Conservation (phyloP, 1,140 invertebrate species). For the Andrena cerasifolii region DNA sequence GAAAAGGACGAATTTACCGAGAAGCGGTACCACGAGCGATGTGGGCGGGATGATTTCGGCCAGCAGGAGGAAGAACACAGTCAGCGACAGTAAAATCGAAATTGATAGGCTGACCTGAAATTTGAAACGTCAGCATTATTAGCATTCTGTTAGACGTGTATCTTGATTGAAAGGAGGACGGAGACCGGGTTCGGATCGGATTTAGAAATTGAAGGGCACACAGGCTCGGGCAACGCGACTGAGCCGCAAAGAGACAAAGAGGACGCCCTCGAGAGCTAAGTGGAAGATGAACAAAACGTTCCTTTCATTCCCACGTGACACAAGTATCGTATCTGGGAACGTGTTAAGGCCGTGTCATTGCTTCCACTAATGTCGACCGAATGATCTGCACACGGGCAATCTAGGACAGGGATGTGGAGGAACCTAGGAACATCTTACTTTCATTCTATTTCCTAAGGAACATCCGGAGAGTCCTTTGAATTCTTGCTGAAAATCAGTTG, state of each 20-base stretch:
- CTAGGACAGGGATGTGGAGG: too few relatives aligned
- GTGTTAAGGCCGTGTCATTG: slow-evolving; percentile 28
- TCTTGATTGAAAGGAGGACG: too few relatives aligned
- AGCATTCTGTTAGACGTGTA: too few relatives aligned
- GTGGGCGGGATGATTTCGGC: slow-evolving; percentile 99
- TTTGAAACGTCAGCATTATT: too few relatives aligned
- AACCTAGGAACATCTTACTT: too few relatives aligned
- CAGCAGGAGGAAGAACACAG: slow-evolving; percentile 99
- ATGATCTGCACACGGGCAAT: not conserved
- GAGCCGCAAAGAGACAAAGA: slow-evolving; percentile 30
- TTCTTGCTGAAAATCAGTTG: too few relatives aligned
- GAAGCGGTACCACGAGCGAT: slow-evolving; percentile 97
- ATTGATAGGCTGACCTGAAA: slow-evolving; percentile 96
- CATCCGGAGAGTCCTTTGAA: too few relatives aligned
- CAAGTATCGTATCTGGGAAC: slow-evolving; percentile 26
- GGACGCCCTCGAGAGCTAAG: slow-evolving; percentile 22
- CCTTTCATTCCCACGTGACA: slow-evolving; percentile 18
- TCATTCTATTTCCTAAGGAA: too few relatives aligned
- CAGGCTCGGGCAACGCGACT: not conserved
- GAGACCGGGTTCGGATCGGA: slow-evolving; percentile 8
- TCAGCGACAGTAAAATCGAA: slow-evolving; percentile 98
- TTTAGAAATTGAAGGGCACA: not conserved
- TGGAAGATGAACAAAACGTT: slow-evolving; percentile 39
- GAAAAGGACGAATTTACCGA: slow-evolving; percentile 99
- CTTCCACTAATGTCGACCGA: not conserved